Conservation (phyloP, 2,113 vertebrate genomes). For the Thalassarche chlororhynchos region DNA sequence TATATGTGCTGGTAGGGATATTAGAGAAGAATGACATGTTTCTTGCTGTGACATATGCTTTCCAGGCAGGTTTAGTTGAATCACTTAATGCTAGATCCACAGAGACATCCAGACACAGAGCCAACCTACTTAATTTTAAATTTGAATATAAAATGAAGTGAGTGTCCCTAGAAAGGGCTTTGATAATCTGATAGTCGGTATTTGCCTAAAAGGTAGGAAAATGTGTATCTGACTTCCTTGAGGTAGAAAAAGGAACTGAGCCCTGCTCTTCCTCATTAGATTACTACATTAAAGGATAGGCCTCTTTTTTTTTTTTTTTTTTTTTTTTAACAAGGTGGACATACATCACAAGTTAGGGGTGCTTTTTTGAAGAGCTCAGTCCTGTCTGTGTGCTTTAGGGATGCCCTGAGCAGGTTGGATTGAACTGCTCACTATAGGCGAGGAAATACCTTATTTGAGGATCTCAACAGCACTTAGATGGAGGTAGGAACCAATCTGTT, state of each 20-base stretch:
- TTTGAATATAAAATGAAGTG: slow-evolving; percentile 55
- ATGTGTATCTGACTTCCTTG: slow-evolving; percentile 20
- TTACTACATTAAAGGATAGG: not conserved
- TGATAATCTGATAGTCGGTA: not conserved
- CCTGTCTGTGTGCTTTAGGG: not conserved
- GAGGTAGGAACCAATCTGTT: not conserved
- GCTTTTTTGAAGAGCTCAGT: not conserved
- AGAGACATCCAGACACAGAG: slow-evolving; percentile 26
- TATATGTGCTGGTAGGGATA: not conserved
- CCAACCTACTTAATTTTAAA: slow-evolving; percentile 46
- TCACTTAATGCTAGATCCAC: slow-evolving; percentile 35
- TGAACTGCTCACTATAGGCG: not conserved
- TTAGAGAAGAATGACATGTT: slow-evolving; percentile 13
- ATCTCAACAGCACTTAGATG: not conserved
- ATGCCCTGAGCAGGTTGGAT: not conserved
- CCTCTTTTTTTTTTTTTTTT: not conserved
- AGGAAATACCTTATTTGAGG: not conserved
- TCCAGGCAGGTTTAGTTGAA: slow-evolving; percentile 45
- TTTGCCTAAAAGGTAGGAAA: slow-evolving; percentile 43
- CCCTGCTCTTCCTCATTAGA: not conserved
- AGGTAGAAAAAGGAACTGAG: slow-evolving; percentile 6
- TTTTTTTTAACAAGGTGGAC: not conserved
- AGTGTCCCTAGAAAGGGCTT: slow-evolving; percentile 35
- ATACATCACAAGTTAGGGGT: not conserved
- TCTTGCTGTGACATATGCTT: slow-evolving; percentile 39